Evolutionary conservation across 2,113 vertebrate genomes (phyloP).

Genomic region (Progne subis): DNA sequence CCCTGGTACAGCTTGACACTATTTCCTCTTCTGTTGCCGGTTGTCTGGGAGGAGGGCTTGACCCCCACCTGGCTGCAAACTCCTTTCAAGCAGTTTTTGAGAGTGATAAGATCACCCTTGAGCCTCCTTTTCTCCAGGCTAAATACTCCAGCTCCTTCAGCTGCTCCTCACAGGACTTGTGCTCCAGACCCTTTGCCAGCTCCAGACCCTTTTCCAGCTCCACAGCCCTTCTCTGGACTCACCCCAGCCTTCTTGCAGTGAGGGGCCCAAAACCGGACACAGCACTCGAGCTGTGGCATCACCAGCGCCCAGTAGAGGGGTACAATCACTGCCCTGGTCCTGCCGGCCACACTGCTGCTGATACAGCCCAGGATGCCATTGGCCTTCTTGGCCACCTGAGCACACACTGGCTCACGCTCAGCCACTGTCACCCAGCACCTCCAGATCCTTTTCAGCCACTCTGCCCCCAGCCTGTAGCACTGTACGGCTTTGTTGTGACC

Average conservation of each 20-base stretch:
- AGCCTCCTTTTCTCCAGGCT: neutral
- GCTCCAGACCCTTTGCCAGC: neutral
- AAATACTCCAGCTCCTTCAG: neutral
- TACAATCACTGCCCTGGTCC: rapidly evolving
- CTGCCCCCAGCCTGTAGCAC: neutral
- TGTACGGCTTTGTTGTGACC: rapidly evolving
- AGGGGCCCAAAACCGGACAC: neutral
- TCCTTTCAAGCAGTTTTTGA: neutral
- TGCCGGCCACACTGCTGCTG: neutral
- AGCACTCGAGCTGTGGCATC: rapidly evolving
- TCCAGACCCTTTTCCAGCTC: neutral
- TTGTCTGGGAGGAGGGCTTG: rapidly evolving
- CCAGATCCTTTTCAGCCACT: neutral
- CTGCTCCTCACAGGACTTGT: neutral
- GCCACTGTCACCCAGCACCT: rapidly evolving
- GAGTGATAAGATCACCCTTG: neutral
- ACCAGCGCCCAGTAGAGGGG: rapidly evolving
- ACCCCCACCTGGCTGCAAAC: neutral
- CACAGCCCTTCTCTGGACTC: rapidly evolving
- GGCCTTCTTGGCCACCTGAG: neutral
- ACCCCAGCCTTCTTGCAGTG: rapidly evolving
- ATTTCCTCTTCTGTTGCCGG: neutral
- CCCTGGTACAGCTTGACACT: neutral
- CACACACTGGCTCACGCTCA: rapidly evolving
- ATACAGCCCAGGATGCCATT: neutral